Base-by-base conservation (phyloP, 2,113 vertebrate species). In the Amblyopsis rosae region DNA sequence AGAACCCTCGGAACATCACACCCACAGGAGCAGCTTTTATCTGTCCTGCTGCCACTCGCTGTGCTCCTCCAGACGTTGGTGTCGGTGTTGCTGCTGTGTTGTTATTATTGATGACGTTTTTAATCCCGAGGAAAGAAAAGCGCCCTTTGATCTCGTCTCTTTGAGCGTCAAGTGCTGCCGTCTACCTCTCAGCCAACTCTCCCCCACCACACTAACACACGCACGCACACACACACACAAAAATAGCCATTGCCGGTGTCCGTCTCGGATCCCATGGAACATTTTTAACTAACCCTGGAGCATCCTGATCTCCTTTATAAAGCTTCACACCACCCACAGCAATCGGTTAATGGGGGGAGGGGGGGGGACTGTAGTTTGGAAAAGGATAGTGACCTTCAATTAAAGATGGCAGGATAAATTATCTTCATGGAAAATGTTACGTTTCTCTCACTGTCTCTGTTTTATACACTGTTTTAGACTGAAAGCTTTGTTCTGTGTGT, bases 51-150 rank as follows among this genome's bases (percentile, higher is more conserved):
- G 75, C 79, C 50, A 65, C 83, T 65, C 80, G 66, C 69, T 65
- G 72, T 2, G 62, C 58, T 15, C 67, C 75, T 81, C 71, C 71
- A 74, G 67, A 72, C 73, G 35, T 41, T 41, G 35, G 19, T 26
- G 19, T 26, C 19, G 19, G 19, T 26, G 19, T 26, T 26, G 19
- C 19, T 26, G 19, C 19, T 26, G 19, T 26, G 19, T 7, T 82
- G 84, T 86, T 82, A 84, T 82, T 88, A 88, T 83, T 85, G 82
- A 86, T 82, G 82, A 86, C 76, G 76, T 83, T 82, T 80, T 84
- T 85, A 87, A 85, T 83, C 81, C 81, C 8, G 69, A 72, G 75
- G 77, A 81, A 80, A 72, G 73, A 73, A 72, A 76, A 67, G 0
- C 17, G 65, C 79, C 59, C 81, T 90, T 88, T 90, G 88, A 91